Conservation (phyloP, 2,797 vertebrate species). For the Trachurus trachurus region DNA sequence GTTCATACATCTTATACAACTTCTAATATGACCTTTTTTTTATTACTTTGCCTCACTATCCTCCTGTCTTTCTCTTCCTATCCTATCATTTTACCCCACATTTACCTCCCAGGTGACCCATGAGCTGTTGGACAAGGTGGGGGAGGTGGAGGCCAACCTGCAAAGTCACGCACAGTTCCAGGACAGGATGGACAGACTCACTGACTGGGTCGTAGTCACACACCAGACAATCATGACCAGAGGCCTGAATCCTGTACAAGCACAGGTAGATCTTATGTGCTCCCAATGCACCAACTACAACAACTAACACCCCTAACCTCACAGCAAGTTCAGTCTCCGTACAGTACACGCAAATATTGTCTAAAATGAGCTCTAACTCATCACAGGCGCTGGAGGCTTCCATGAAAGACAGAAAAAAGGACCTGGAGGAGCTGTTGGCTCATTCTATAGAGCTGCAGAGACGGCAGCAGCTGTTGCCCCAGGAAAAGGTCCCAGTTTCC, state of each 20-base stretch:
- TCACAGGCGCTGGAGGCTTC: slow-evolving; percentile 81
- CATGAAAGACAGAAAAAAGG: slow-evolving; percentile 85
- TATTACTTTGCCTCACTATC: neutral
- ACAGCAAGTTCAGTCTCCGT: neutral
- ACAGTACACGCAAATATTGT: neutral
- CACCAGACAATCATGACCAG: slow-evolving; percentile 80
- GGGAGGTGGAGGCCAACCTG: slow-evolving; percentile 85
- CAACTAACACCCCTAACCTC: neutral
- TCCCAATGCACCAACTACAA: neutral
- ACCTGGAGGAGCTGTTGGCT: slow-evolving; percentile 85
- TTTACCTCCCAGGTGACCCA: slow-evolving; percentile 83
- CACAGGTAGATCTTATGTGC: slow-evolving; percentile 74
- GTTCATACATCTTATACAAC: too few species aligned
- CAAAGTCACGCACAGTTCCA: slow-evolving; percentile 84
- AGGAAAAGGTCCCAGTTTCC: slow-evolving; percentile 84
- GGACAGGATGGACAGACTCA: slow-evolving; percentile 83
- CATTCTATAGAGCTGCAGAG: slow-evolving; percentile 87
- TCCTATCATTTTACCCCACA: neutral
- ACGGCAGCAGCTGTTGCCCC: slow-evolving; percentile 83
- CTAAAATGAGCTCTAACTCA: neutral
- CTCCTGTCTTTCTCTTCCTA: neutral
- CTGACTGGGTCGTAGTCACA: slow-evolving; percentile 83
- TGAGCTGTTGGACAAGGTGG: slow-evolving; percentile 88
- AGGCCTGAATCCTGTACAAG: slow-evolving; percentile 75
- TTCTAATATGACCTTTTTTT: neutral